Conservation (phyloP, 2,888 invertebrate genomes). For the Mesorhabditis sp. region DNA sequence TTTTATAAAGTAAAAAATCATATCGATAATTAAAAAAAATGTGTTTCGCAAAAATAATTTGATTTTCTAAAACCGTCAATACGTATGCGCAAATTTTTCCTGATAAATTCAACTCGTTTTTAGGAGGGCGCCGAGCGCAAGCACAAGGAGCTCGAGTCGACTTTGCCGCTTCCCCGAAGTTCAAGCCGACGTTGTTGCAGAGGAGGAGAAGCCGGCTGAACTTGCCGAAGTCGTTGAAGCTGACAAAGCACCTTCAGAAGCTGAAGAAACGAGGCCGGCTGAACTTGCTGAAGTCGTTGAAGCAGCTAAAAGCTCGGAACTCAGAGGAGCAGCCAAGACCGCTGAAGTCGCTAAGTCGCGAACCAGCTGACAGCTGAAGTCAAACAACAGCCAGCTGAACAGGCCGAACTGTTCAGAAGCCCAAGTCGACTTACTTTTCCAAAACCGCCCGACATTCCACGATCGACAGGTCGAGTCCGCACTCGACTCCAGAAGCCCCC, state of each 20-base stretch:
- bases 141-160: conserved; percentile 1
- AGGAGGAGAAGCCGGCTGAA: conserved; percentile 9
- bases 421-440: too few species aligned
- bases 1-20: too few species aligned
- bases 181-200: not conserved
- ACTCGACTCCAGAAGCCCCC: too few species aligned
- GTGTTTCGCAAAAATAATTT: too few species aligned
- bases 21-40: too few species aligned
- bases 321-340: too few species aligned
- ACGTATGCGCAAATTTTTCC: too few species aligned
- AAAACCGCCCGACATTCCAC: too few species aligned
- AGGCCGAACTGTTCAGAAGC: too few species aligned
- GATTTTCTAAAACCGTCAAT: too few species aligned
- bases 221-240: not conserved
- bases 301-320: not conserved
- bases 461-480: conserved; percentile 1
- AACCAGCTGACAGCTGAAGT: not conserved
- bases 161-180: not conserved
- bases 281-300: conserved; percentile 14
- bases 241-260: not conserved
- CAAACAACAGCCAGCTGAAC: not conserved
- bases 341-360: not conserved
- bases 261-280: conserved; percentile 9
- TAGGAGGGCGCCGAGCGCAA: not conserved
- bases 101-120: not conserved